phyloP scores from a whole-genome alignment of 2,888 invertebrate genomes.

The Azorinus chamasolen region DNA sequence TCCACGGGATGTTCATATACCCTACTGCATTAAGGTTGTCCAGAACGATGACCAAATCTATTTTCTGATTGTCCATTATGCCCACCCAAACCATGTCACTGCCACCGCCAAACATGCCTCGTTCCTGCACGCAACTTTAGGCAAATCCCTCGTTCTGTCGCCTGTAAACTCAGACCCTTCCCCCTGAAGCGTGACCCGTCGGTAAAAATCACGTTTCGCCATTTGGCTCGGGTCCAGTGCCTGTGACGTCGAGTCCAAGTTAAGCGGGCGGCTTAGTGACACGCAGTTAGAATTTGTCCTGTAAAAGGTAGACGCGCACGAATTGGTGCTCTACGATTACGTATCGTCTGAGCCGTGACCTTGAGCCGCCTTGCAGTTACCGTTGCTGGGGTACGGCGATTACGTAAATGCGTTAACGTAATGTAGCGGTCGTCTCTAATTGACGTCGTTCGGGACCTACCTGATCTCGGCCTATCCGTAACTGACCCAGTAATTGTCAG shows the following conservation, averaged over 20 bases:
- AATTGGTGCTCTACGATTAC: not conserved
- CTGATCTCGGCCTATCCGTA: no score
- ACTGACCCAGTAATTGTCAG: no score
- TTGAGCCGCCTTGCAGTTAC: no score
- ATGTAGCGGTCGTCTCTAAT: no score
- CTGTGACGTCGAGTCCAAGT: slow-evolving; percentile 18
- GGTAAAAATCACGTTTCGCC: not conserved
- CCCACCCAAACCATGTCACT: no score
- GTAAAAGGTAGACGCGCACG: not conserved
- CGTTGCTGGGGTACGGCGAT: slow-evolving; percentile 16
- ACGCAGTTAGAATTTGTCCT: slow-evolving; percentile 14
- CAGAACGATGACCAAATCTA: slow-evolving; percentile 10
- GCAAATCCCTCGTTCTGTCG: no score
- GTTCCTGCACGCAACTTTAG: no score
- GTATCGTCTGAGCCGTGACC: slow-evolving; percentile 10
- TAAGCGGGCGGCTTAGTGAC: slow-evolving; percentile 8
- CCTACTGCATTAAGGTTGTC: slow-evolving; percentile 20
- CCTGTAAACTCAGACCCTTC: slow-evolving; percentile 10
- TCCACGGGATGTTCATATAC: slow-evolving; percentile 4
- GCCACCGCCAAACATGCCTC: no score
- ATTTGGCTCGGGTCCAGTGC: not conserved
- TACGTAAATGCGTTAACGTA: slow-evolving; percentile 3
- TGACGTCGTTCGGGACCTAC: no score
- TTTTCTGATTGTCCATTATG: not conserved
- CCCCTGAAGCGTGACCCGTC: slow-evolving; percentile 8